A percentile compares a stretch with the other conserved stretches of the same genome.
These are phyloP conservation scores for Rhea pennata DNA, from an alignment of 2,113 vertebrate genomes.

Conservation along the genomic window DNA sequence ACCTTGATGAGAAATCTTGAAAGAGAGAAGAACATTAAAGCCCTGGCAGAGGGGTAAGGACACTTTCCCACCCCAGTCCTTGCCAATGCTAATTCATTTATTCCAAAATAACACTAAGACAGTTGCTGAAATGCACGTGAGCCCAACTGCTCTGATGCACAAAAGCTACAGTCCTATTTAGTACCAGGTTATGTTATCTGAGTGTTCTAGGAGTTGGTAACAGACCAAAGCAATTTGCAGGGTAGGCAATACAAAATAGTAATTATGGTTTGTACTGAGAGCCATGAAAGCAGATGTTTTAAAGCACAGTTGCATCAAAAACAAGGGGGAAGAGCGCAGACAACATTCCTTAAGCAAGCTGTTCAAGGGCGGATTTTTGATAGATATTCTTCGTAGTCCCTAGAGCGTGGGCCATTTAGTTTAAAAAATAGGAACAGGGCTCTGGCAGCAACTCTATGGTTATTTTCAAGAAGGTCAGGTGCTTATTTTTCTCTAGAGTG, in stretches of 20 bases:
- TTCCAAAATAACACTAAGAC: background rate
- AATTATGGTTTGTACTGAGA: background rate
- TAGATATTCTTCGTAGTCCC: background rate
- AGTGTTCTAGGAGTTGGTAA: background rate
- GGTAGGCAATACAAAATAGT: background rate
- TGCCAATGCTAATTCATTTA: too few species aligned
- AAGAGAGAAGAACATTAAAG: background rate
- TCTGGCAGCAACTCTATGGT: background rate
- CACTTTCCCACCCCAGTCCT: background rate
- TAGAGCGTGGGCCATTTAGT: background rate
- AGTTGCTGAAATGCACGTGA: background rate
- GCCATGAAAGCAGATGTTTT: background rate
- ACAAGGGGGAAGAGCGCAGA: background rate
- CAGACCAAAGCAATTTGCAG: background rate
- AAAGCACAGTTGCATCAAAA: background rate
- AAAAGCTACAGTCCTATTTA: background rate
- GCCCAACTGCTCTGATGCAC: background rate
- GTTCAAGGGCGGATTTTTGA: background rate
- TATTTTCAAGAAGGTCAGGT: constrained; percentile 37
- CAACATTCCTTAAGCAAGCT: background rate
- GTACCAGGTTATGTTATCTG: background rate
- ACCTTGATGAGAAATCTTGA: rapidly evolving
- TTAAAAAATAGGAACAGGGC: background rate
- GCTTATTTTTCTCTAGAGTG: background rate
- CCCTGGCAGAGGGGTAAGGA: background rate